Conservation (phyloP, 2,797 vertebrate species). For the Periophthalmus magnuspinnatus region DNA sequence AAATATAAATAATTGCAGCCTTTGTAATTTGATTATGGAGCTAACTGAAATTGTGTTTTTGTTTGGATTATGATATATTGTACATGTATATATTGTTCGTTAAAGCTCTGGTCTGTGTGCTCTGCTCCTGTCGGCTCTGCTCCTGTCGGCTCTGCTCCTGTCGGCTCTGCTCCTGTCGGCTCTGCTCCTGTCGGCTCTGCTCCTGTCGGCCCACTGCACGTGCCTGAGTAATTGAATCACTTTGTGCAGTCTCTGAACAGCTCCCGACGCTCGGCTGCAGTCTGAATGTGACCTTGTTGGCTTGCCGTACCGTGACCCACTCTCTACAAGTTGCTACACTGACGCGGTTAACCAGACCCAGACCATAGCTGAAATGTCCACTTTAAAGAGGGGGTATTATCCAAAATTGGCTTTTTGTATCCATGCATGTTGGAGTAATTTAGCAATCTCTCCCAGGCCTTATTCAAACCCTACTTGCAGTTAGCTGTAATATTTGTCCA, state of each 20-base stretch:
- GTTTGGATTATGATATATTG: too few relatives aligned
- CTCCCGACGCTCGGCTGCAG: constrained; percentile 41
- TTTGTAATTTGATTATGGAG: too few relatives aligned
- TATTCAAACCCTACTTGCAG: too few relatives aligned
- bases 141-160: constrained; percentile 30
- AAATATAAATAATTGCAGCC: too few relatives aligned
- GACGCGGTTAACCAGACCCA: neutral
- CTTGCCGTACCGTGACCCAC: constrained; percentile 44
- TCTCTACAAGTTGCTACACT: constrained; percentile 19
- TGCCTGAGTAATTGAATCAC: constrained; percentile 52
- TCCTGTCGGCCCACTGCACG: constrained; percentile 30
- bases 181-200: constrained; percentile 23
- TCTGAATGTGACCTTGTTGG: constrained; percentile 69
- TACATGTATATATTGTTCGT: too few relatives aligned
- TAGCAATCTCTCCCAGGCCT: too few relatives aligned
- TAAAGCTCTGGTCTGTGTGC: neutral
- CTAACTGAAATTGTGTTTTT: too few relatives aligned
- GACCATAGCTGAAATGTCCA: neutral
- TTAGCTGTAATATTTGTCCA: too few relatives aligned
- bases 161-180: constrained; percentile 15
- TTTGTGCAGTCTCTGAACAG: constrained; percentile 43
- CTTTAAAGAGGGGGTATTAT: neutral
- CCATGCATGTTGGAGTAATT: too few relatives aligned
- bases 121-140: neutral
- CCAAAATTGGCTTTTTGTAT: too few relatives aligned